Conservation (phyloP, 2,113 vertebrate species). For the Actenoides hombroni region DNA sequence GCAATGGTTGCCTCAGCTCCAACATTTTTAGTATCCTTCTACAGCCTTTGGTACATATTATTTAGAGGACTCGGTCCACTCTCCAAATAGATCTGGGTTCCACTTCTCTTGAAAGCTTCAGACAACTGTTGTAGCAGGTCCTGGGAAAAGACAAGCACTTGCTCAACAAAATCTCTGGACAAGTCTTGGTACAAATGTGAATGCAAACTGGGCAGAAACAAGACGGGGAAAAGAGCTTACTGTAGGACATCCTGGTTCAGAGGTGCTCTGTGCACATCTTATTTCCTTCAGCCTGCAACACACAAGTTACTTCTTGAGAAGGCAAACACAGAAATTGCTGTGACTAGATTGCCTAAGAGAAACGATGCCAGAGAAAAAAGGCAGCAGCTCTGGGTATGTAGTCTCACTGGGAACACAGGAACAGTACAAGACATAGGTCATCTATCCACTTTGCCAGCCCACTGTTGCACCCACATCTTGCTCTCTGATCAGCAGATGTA, state of each 20-base stretch:
- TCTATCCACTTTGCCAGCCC: not conserved
- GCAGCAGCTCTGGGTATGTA: not conserved
- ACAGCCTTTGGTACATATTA: not conserved
- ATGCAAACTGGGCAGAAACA: not conserved
- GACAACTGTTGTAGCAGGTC: not conserved
- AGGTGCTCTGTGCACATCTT: not conserved
- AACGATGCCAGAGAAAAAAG: not conserved
- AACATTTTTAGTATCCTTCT: not conserved
- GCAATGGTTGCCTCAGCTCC: fast-evolving
- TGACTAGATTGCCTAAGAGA: not conserved
- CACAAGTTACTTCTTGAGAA: not conserved
- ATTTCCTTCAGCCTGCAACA: not conserved
- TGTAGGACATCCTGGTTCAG: not conserved
- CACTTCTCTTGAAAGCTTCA: not conserved
- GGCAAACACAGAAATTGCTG: not conserved
- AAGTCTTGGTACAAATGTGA: not conserved
- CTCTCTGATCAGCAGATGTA: not conserved
- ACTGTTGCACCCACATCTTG: not conserved
- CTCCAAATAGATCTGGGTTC: not conserved
- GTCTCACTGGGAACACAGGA: not conserved
- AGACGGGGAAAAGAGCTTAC: not conserved
- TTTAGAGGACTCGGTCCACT: not conserved
- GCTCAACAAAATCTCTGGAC: not conserved
- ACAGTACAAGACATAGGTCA: not conserved
- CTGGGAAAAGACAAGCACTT: not conserved